Percentiles rank a stretch among this genome's conserved stretches.
Conservation (phyloP, 2,888 invertebrate species). For the Phalera bucephala region DNA sequence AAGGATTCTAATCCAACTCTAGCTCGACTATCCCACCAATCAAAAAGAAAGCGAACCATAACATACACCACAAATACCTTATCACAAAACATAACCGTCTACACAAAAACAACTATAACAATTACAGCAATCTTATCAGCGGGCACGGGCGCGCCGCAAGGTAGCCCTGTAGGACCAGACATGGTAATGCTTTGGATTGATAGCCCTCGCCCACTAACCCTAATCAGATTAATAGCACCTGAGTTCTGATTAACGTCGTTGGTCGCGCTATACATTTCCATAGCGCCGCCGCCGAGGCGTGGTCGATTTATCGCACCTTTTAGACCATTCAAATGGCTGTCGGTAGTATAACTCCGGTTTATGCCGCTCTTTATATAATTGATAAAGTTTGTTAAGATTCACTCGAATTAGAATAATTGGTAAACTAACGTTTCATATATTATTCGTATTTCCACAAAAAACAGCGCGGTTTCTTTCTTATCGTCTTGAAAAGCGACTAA, state of each 20-base stretch:
- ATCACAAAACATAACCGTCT: slow-evolving; percentile 15
- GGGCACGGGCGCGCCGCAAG: slow-evolving; percentile 18
- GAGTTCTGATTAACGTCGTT: slow-evolving; percentile 77
- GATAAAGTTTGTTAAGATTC: slow-evolving; percentile 18
- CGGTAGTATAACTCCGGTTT: slow-evolving; percentile 29
- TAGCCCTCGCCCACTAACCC: slow-evolving; percentile 81
- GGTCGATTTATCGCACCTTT: slow-evolving; percentile 74
- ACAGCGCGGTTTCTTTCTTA: too few relatives aligned
- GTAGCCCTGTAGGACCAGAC: slow-evolving; percentile 51
- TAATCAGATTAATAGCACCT: slow-evolving; percentile 82
- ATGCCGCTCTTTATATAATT: slow-evolving; percentile 34
- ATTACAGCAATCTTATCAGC: slow-evolving; percentile 22
- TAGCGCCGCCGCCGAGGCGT: slow-evolving; percentile 45
- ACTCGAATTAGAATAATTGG: too few relatives aligned
- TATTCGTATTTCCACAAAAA: too few relatives aligned
- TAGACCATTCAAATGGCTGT: slow-evolving; percentile 49
- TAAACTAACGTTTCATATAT: too few relatives aligned
- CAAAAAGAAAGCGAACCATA: not conserved
- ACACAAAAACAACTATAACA: slow-evolving; percentile 15
- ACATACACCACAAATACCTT: slow-evolving; percentile 1
- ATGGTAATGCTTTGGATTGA: slow-evolving; percentile 80
- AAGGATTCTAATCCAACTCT: too few relatives aligned
- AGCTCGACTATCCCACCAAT: not conserved
- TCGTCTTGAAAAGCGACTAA: too few relatives aligned
- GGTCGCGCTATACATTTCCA: slow-evolving; percentile 69